Conservation (phyloP, 2,113 vertebrate species). For the Galeopterus variegatus region DNA sequence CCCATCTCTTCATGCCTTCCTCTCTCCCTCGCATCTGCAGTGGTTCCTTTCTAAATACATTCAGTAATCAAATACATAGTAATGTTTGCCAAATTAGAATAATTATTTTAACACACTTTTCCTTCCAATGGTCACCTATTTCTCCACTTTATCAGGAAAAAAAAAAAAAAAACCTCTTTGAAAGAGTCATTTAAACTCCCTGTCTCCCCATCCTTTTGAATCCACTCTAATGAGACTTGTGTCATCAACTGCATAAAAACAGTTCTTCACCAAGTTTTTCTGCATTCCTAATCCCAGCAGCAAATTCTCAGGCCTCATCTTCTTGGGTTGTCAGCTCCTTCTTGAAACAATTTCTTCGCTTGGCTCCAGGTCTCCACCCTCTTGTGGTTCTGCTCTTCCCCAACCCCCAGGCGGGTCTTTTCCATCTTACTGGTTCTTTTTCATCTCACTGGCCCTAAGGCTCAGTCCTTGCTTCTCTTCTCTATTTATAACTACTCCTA, state of each 20-base stretch:
- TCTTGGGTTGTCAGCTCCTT: no score
- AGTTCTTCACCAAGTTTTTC: background rate
- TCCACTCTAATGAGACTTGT: background rate
- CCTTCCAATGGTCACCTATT: background rate
- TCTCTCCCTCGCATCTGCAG: background rate
- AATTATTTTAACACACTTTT: background rate
- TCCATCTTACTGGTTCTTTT: no score
- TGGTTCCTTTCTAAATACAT: background rate
- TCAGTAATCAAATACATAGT: background rate
- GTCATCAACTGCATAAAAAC: background rate
- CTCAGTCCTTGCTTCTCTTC: background rate
- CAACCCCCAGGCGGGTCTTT: no score
- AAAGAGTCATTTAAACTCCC: background rate
- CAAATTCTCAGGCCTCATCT: background rate
- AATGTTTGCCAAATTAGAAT: background rate
- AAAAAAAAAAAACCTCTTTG: background rate
- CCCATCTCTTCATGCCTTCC: background rate
- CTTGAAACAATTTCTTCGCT: background rate
- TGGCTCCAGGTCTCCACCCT: background rate
- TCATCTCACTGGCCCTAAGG: background rate
- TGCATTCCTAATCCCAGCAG: background rate
- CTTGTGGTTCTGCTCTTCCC: background rate
- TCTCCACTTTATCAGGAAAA: background rate
- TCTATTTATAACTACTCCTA: background rate
- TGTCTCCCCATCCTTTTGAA: background rate